Evolutionary conservation across 2,888 invertebrate species (phyloP), one percentile per base, ranked within the genome.

Genomic region (Ichneumoninae sp.): DNA sequence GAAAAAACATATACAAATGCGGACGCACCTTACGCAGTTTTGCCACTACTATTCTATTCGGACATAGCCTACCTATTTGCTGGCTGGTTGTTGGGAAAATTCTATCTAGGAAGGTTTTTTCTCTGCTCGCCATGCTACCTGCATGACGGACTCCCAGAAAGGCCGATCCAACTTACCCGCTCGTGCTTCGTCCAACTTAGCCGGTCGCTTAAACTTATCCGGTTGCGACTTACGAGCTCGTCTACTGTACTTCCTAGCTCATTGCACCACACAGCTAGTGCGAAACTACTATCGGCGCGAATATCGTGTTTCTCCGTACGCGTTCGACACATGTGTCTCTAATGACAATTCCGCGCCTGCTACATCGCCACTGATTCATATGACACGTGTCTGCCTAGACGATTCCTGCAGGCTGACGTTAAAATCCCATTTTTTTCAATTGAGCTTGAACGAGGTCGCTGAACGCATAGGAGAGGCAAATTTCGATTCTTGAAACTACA

Each of bases 361-460:
- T 88, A 16, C 30, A 86, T 88, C 89, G 87, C 86, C 89, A 89
- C 88, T 91, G 90, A 91, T 91, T 90, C 87, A 78, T 83, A 87
- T 87, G 89, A 87, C 89, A 90, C 88, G 87, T 89, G 89, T 76
- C 75, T 22, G 76, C 57, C 33, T 76, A 68, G 44, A 47, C 44
- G 26, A 73, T 83, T 60, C 3, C 60, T 3, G 7, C 26, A 66
- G 6, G n/a, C 30, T 63, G 33, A 66, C 3, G 36, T 36, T 36
- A 66, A 66, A 66, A 66, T 40, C 66, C 7, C 36, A 19, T 63
- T 33, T 33, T 33, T 19, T n/a, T 19, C 52, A 52, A 52, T 52
- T 52, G 52, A 19, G 16, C 52, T 19, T n/a, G 52, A n/a, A 52
- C 8, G 52, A 19, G 52, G n/a, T 52, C 52, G 19, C 52, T 52